A percentile compares a stretch with the other conserved stretches of the same genome.
These are phyloP conservation scores for Toxotes jaculatrix DNA, from an alignment of 2,113 vertebrate species.

Conservation along the genomic window DNA sequence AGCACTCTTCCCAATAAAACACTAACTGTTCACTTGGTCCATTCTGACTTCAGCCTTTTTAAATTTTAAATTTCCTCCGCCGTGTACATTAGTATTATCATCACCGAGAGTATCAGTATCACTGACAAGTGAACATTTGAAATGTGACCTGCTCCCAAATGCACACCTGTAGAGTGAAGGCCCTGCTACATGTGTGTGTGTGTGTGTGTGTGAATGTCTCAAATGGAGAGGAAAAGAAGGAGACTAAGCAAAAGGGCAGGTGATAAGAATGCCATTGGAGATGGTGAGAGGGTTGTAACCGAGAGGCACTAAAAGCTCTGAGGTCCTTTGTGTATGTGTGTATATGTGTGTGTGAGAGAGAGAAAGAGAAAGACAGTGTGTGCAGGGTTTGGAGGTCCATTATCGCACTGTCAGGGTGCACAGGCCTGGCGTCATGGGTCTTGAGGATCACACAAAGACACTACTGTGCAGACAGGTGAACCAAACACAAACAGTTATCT, in stretches of 20 bases:
- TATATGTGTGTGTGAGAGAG: slow-evolving; percentile 23
- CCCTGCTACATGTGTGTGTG: background rate
- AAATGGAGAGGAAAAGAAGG: background rate
- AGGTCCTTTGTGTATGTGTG: slow-evolving; percentile 43
- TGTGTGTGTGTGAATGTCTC: slow-evolving; percentile 29
- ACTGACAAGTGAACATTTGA: slow-evolving; percentile 30
- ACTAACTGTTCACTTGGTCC: background rate
- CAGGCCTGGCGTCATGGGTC: slow-evolving; percentile 77
- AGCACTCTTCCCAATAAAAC: no score
- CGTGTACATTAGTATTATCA: slow-evolving; percentile 7
- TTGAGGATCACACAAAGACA: slow-evolving; percentile 77
- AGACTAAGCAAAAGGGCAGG: slow-evolving; percentile 44
- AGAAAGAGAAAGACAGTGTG: slow-evolving; percentile 12
- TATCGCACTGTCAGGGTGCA: slow-evolving; percentile 70
- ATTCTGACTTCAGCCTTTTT: background rate
- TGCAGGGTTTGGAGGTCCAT: slow-evolving; percentile 64
- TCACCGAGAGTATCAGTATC: background rate
- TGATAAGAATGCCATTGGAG: slow-evolving; percentile 68
- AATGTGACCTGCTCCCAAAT: slow-evolving; percentile 34
- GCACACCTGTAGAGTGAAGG: slow-evolving; percentile 57
- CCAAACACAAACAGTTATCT: slow-evolving; percentile 29
- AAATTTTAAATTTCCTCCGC: background rate
- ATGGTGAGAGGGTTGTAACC: slow-evolving; percentile 66
- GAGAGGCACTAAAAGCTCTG: slow-evolving; percentile 59
- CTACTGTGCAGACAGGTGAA: slow-evolving; percentile 69